Conservation (phyloP, 2,113 vertebrate species). For the Stegastes partitus region DNA sequence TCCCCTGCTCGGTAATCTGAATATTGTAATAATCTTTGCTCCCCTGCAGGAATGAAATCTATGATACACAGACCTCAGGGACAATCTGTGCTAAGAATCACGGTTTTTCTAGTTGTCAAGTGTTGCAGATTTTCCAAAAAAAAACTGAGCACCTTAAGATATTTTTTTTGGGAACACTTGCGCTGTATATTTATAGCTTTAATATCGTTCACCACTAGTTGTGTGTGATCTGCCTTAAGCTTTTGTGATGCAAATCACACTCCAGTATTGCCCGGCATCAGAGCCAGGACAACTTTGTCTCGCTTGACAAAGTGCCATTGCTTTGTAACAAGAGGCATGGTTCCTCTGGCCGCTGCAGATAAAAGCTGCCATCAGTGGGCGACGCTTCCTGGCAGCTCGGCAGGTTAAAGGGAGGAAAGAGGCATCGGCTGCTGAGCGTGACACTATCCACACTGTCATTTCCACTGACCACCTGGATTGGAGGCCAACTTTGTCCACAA, state of each 20-base stretch:
- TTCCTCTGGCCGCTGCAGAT: constrained; percentile 75
- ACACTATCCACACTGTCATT: constrained; percentile 45
- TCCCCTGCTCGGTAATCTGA: constrained; percentile 87
- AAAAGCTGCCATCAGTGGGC: constrained; percentile 62
- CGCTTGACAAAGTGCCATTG: constrained; percentile 78
- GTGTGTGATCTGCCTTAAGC: constrained; percentile 17
- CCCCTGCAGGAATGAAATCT: constrained; percentile 84
- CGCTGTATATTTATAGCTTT: neutral
- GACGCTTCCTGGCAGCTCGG: constrained; percentile 51
- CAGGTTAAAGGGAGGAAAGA: constrained; percentile 51
- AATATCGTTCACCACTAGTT: constrained; percentile 8
- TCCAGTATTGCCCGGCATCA: constrained; percentile 21
- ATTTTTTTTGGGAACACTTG: neutral
- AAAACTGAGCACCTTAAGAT: constrained; percentile 23
- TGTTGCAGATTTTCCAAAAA: constrained; percentile 27
- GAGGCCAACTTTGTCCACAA: constrained; percentile 53
- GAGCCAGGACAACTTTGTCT: constrained; percentile 55
- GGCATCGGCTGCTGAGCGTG: constrained; percentile 53
- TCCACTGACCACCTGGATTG: constrained; percentile 41
- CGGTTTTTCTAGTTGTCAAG: constrained; percentile 34
- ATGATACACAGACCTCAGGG: constrained; percentile 72
- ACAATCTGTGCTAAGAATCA: constrained; percentile 62
- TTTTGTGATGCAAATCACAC: constrained; percentile 58
- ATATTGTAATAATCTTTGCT: constrained; percentile 88
- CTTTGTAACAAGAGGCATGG: constrained; percentile 66